These are phyloP conservation scores for Perodicticus potto DNA, from an alignment of 2,797 vertebrate genomes.

Conservation along the genomic window DNA sequence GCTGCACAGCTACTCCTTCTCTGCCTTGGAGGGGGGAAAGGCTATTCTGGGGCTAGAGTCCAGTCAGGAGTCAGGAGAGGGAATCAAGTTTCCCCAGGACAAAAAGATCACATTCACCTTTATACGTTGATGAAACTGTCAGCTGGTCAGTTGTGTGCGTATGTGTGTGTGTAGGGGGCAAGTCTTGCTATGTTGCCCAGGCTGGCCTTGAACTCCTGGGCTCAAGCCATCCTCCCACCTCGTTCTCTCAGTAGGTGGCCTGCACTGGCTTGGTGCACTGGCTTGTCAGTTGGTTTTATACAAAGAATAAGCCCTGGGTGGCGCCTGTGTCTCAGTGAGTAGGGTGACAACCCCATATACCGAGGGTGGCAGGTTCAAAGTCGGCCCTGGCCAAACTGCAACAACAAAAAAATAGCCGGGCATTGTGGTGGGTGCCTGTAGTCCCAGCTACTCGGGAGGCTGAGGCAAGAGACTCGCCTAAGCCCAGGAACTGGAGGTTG, in stretches of 20 bases:
- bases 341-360: no score
- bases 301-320: neutral
- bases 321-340: no score
- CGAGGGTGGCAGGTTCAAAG: no score
- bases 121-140: no score
- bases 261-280: rapidly evolving
- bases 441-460: no score
- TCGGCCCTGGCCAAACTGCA: no score
- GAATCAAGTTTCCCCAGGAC: neutral
- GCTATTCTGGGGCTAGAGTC: neutral
- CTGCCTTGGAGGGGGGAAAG: neutral
- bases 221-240: neutral
- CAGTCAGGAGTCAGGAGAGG: neutral
- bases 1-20: neutral
- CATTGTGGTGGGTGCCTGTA: no score
- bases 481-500: no score
- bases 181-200: neutral
- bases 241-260: neutral
- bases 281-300: neutral
- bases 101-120: neutral
- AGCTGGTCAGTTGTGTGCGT: neutral
- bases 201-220: neutral
- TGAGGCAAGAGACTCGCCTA: no score
- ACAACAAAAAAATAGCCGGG: no score
- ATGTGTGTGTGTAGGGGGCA: neutral